Conservation (phyloP, 2,113 vertebrate species). For the Scytalopus superciliaris region DNA sequence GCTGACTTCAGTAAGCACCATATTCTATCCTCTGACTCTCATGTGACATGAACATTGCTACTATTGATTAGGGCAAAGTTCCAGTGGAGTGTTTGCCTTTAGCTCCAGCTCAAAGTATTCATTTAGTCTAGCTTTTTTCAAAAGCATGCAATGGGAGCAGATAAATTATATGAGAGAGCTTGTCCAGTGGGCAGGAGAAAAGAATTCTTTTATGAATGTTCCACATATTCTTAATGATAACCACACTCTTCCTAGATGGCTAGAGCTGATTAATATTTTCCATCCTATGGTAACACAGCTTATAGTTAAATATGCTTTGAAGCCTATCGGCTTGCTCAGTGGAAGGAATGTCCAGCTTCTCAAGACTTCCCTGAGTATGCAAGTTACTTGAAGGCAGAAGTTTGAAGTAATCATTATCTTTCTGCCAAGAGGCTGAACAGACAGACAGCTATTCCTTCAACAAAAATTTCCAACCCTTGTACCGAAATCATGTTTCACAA, state of each 20-base stretch:
- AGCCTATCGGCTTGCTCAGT: neutral
- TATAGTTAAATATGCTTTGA: constrained; percentile 35
- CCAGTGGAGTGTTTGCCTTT: constrained; percentile 69
- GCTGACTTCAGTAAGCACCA: constrained; percentile 45
- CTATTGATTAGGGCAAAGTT: constrained; percentile 81
- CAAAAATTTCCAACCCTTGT: neutral
- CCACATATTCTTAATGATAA: constrained; percentile 21
- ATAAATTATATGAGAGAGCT: constrained; percentile 1
- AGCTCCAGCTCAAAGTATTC: constrained; percentile 57
- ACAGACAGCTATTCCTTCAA: neutral
- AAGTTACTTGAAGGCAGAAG: neutral
- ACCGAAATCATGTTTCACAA: neutral
- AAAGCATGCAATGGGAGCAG: constrained; percentile 22
- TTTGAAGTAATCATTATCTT: constrained; percentile 19
- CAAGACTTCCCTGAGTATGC: neutral
- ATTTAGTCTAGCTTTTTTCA: constrained; percentile 27
- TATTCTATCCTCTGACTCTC: constrained; percentile 56
- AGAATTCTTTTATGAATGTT: constrained; percentile 30
- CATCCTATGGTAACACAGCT: neutral
- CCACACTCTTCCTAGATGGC: constrained; percentile 22
- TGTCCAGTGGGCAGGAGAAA: neutral
- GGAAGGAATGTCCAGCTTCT: constrained; percentile 48
- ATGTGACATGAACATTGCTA: constrained; percentile 78
- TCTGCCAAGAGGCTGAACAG: neutral
- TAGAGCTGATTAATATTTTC: constrained; percentile 32